Conservation (phyloP, 2,888 invertebrate species). For the Leptopterna dolabrata region DNA sequence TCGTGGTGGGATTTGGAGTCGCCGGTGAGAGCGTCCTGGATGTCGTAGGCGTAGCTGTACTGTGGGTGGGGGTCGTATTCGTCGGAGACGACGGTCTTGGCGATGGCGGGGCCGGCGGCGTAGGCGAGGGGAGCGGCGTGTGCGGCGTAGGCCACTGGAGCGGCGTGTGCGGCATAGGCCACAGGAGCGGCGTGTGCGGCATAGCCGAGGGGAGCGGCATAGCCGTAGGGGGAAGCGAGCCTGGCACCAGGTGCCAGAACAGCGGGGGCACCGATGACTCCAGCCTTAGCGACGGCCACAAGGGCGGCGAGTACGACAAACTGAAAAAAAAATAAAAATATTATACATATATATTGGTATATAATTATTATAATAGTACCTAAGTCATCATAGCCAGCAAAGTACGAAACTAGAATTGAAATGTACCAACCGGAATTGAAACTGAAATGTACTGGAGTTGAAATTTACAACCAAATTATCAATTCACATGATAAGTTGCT, state of each 20-base stretch:
- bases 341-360: not conserved
- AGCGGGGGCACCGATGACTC: slow-evolving; percentile 46
- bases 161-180: slow-evolving; percentile 55
- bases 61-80: slow-evolving; percentile 61
- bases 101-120: slow-evolving; percentile 56
- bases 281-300: slow-evolving; percentile 57
- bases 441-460: too few species aligned
- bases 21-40: slow-evolving; percentile 57
- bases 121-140: slow-evolving; percentile 51
- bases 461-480: too few species aligned
- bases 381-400: too few species aligned
- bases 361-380: too few species aligned
- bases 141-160: slow-evolving; percentile 54
- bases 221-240: slow-evolving; percentile 28
- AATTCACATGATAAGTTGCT: too few species aligned
- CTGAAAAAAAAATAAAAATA: slow-evolving; percentile 46
- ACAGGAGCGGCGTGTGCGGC: slow-evolving; percentile 51
- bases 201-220: slow-evolving; percentile 57
- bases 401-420: too few species aligned
- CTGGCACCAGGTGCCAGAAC: slow-evolving; percentile 45
- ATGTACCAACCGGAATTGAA: too few species aligned
- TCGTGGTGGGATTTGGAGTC: slow-evolving; percentile 45
- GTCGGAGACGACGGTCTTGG: slow-evolving; percentile 53
- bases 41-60: slow-evolving; percentile 55
- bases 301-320: slow-evolving; percentile 55